phyloP scores from a whole-genome alignment of 2,113 vertebrate genomes.

The Haplochromis vanheusdeni region DNA sequence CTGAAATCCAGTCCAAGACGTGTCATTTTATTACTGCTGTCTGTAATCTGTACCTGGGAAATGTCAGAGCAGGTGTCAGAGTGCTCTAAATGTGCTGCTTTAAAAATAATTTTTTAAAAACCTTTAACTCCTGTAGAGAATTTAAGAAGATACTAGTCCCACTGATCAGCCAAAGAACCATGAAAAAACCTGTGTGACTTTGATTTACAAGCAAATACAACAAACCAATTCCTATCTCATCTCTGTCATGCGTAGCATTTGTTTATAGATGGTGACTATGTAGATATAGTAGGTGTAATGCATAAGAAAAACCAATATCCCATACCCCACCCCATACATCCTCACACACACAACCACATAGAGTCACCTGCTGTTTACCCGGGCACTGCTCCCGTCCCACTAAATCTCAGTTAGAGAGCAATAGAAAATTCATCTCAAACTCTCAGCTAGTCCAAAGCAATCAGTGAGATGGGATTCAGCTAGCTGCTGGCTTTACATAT shows the following conservation, averaged over 20 bases:
- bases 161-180: background rate
- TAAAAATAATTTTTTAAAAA: fast-evolving
- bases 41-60: background rate
- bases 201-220: background rate
- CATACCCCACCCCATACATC: background rate
- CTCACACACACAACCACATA: background rate
- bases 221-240: background rate
- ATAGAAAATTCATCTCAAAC: constrained; percentile 36
- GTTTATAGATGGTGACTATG: background rate
- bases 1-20: background rate
- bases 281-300: background rate
- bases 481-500: constrained; percentile 50
- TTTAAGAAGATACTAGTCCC: background rate
- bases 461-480: constrained; percentile 47
- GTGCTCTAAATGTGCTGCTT: background rate
- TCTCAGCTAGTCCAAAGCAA: constrained; percentile 55
- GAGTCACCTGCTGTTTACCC: constrained; percentile 21
- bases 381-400: background rate
- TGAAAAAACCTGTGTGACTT: background rate
- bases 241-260: background rate
- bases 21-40: background rate
- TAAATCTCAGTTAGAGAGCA: constrained; percentile 5
- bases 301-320: constrained; percentile 11
- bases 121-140: background rate
- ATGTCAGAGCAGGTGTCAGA: background rate